Evolutionary conservation across 2,113 vertebrate genomes (phyloP), one percentile per base, ranked within the genome.

Genomic region (Leptosomus discolor): DNA sequence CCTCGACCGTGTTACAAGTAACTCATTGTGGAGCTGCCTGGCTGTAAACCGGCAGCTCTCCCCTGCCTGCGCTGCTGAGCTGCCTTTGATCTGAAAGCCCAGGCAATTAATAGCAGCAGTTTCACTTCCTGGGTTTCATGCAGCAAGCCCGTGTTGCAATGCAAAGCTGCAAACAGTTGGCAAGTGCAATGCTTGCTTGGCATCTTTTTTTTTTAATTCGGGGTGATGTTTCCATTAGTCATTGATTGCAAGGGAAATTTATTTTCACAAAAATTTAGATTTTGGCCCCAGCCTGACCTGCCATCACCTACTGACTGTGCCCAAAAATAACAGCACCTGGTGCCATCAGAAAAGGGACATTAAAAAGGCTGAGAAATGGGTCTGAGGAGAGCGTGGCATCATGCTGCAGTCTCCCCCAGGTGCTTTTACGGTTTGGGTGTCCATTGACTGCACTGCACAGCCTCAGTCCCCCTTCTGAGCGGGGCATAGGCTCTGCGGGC

Each of bases 101-200:
- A 5, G 80, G 84, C 94, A 96, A 97, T 95, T 97, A 97, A 95
- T 85, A 50, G 85, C 87, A 95, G 94, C 91, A 96, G 97, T 97
- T 97, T 97, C 97, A 97, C 97, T 97, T 97, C 97, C 97, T 95
- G 96, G 96, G 96, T 97, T 97, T 95, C 96, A 94, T 92, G 94
- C 97, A 96, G 94, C 85, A 92, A 91, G 80, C 65, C 77, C 65
- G 14, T 97, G 97, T 97, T 95, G 97, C 97, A 97, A 97, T 23
- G 95, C 89, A 92, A 96, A 95, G 92, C 93, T 95, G 97, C 92
- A 95, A 96, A 96, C 94, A 92, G 77, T 95, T 96, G 97, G 96
- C 92, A 96, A 90, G 84, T 89, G 77, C 29, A 53, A 58, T 90
- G 97, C 95, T 97, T 78, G 94, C 91, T 73, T 95, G 92, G 94